Evolutionary conservation across 2,888 invertebrate species (phyloP).

Genomic region (Eretmocerus hayati): DNA sequence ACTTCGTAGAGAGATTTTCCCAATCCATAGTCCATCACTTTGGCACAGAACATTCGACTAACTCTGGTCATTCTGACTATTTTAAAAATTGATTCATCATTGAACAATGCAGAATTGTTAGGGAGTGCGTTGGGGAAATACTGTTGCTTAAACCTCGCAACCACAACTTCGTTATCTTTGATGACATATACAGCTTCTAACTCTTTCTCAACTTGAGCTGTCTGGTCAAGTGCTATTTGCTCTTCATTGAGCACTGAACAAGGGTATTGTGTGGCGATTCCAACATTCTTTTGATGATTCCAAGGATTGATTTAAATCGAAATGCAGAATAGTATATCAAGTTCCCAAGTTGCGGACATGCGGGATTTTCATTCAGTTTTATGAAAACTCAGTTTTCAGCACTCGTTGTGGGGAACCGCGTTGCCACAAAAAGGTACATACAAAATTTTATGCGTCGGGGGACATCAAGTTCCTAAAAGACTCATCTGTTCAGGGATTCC

Average conservation of each 20-base stretch:
- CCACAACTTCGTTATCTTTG: constrained; percentile 1
- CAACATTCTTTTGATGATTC: neutral
- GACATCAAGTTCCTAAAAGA: neutral
- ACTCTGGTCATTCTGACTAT: neutral
- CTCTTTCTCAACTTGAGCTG: neutral
- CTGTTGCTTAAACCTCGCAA: neutral
- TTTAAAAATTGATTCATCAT: neutral
- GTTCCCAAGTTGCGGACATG: neutral
- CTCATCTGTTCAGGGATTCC: neutral
- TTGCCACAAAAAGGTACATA: no score
- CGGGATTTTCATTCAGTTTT: neutral
- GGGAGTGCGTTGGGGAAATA: neutral
- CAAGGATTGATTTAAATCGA: neutral
- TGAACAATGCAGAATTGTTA: neutral
- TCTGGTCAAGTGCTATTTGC: neutral
- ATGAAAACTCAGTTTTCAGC: no score
- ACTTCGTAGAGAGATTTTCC: neutral
- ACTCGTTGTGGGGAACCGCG: no score
- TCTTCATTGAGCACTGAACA: neutral
- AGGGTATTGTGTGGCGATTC: neutral
- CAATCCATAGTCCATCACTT: neutral
- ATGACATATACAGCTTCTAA: neutral
- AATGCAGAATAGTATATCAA: neutral
- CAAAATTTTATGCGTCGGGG: no score
- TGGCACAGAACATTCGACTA: neutral